Evolutionary conservation across 1,140 invertebrate genomes (phyloP), one percentile per base, ranked within the genome.

Genomic region (Cyrtorhinus lividipennis): DNA sequence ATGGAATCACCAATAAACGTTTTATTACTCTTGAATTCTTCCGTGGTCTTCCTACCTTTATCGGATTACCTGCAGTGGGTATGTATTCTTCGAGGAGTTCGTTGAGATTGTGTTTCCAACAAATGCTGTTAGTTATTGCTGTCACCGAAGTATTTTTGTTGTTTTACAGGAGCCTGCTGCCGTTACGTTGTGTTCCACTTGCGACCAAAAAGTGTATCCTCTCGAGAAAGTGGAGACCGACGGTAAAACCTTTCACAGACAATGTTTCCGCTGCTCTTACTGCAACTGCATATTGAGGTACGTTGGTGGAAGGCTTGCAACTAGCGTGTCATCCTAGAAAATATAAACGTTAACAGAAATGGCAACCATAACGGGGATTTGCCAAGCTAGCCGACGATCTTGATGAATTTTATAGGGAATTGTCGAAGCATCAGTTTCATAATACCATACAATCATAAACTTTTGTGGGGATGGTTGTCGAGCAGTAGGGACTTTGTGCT

Each of bases 151-250:
- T 13, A 8, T 27, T 38, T 30, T 10, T 45, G 30, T 65, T 26
- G 62, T 46, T 26, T 62, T 65, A 12, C 68, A 80, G 77, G 78
- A 79, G 69, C 71, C 77, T 26, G 74, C 61, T 13, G 15, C 63
- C 23, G 2, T 62, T 1, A 24, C 59, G 2, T 26, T 79, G 48
- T 90, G 87, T 70, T 79, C 82, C 64, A 79, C 81, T 67, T 90
- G 88, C 73, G 76, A 81, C 62, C 84, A 82, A 71, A 82, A 81
- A 66, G 85, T 90, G 24, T 90, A 90, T 73, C 85, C 84, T 8
- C 78, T 90, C 77, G 88, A 90, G 73, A 86, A 86, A 73, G 77
- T 88, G 45, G 86, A 88, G 69, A 84, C 84, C 45, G 82, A 84
- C 70, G 85, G 84, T 66, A 83, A 81, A 70, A 77, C 83, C 56